Evolutionary conservation across 2,797 vertebrate species (phyloP).

Genomic region (Artibeus lituratus): DNA sequence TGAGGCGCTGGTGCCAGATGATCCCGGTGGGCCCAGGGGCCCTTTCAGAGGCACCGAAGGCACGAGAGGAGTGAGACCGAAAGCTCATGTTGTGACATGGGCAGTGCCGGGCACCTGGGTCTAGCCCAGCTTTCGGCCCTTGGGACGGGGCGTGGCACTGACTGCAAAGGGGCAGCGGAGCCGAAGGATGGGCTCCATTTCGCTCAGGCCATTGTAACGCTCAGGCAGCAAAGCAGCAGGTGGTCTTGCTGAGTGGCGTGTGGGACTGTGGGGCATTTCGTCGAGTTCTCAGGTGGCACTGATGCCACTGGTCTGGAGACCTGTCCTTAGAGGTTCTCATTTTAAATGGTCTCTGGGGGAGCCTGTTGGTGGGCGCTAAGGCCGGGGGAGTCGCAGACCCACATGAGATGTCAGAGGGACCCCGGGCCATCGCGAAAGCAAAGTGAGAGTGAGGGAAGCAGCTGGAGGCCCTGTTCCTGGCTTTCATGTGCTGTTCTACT

Average conservation of each 20-base stretch:
- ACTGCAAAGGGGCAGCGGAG: not conserved
- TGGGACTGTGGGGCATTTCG: too few species aligned
- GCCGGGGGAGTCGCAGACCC: rapidly evolving
- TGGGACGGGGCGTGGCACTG: rapidly evolving
- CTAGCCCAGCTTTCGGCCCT: not conserved
- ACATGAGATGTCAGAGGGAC: not conserved
- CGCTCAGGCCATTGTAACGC: not conserved
- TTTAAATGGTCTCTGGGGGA: not conserved
- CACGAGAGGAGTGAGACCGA: not conserved
- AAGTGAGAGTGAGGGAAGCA: not conserved
- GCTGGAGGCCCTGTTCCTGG: rapidly evolving
- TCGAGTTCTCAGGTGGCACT: not conserved
- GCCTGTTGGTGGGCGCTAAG: not conserved
- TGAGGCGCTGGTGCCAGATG: not conserved
- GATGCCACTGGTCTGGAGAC: not conserved
- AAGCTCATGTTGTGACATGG: not conserved
- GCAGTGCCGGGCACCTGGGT: not conserved
- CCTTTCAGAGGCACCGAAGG: not conserved
- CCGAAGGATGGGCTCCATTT: not conserved
- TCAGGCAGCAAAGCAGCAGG: not conserved
- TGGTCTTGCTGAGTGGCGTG: rapidly evolving
- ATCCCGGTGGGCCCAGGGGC: too few species aligned
- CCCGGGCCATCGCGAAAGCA: rapidly evolving
- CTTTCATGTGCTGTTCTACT: not conserved
- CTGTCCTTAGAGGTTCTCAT: not conserved